Base-by-base conservation (phyloP, 2,113 vertebrate genomes). In the Phasianus colchicus region DNA sequence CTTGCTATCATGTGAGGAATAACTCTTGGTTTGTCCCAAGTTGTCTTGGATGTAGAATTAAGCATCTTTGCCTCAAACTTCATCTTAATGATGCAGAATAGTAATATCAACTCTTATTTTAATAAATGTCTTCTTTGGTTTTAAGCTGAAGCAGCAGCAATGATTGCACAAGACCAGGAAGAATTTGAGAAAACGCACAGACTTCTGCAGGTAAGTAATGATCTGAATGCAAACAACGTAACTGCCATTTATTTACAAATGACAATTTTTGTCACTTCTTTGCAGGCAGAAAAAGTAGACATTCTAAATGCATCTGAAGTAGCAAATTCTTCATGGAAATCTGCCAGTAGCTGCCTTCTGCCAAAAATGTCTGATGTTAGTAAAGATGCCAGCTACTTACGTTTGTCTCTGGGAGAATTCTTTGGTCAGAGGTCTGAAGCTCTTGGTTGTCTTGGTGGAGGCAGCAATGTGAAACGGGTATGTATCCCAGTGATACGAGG, bases 371-470 rank as follows among this genome's bases (percentile, higher is more conserved):
- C 98, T 7, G 98, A 98, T 75, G 96, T 98, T 66, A 93, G 97
- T 67, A 97, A 97, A 85, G 98, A 97, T 97, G 98, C 98, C 86
- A 99, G 98, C 94, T 99, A 99, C 40, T 97, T 99, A 90, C 98
- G 97, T 10, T 98, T 99, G 24, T 99, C 99, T 84, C 94, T 99
- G 42, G 99, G 99, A 14, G 98, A 99, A 83, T 99, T 99, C 90
- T 99, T 99, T 93, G 98, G 98, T 77, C 98, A 99, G 89, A 98
- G 99, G 66, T 99, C 99, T 24, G 99, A 99, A 98, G 99, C 99
- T 84, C 98, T 99, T 36, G 99, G 99, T 73, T 99, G 98, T 92
- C 98, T 99, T 63, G 98, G 98, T 75, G 98, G 98, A 93, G 96
- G 96, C 45, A 95, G 97, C 72, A 90, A 88, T 73, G 97, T 99